Percentiles rank a stretch among this genome's conserved stretches.
Evolutionary conservation across 2,888 invertebrate species (phyloP).

Genomic region (Lasius platythorax): DNA sequence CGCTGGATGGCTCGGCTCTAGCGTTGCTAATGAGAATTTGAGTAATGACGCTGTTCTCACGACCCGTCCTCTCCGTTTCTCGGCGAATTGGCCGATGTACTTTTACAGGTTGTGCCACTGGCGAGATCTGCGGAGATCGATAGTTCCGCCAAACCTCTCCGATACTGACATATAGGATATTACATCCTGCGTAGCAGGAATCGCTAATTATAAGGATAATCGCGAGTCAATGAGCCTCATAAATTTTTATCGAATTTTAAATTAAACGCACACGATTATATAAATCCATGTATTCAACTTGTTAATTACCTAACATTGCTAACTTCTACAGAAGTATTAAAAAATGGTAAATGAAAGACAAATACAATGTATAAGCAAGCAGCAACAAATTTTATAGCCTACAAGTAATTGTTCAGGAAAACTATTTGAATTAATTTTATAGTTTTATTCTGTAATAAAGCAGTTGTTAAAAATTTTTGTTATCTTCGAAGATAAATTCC

Average conservation of each 20-base stretch:
- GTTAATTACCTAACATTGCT: slow-evolving; percentile 8
- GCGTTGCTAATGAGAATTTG: slow-evolving; percentile 83
- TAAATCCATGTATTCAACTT: slow-evolving; percentile 12
- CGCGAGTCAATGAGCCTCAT: slow-evolving; percentile 28
- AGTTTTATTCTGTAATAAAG: neutral
- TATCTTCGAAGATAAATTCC: neutral
- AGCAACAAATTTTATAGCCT: neutral
- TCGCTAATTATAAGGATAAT: slow-evolving; percentile 37
- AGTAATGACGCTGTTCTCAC: slow-evolving; percentile 81
- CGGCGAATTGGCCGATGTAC: slow-evolving; percentile 72
- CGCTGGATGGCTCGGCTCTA: slow-evolving; percentile 78
- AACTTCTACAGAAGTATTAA: neutral
- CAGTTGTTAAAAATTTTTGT: neutral
- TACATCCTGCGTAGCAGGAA: slow-evolving; percentile 25
- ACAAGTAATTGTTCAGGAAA: neutral
- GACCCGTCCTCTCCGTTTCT: slow-evolving; percentile 73
- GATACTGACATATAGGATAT: slow-evolving; percentile 32
- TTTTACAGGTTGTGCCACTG: slow-evolving; percentile 71
- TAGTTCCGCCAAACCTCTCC: slow-evolving; percentile 62
- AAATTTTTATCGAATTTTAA: slow-evolving; percentile 50
- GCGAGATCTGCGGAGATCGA: slow-evolving; percentile 66
- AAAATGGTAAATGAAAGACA: neutral
- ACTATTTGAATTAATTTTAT: neutral
- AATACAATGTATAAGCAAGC: neutral
- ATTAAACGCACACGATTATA: slow-evolving; percentile 36